Conservation (phyloP, 2,797 vertebrate species). For the Cheirogaleus major region DNA sequence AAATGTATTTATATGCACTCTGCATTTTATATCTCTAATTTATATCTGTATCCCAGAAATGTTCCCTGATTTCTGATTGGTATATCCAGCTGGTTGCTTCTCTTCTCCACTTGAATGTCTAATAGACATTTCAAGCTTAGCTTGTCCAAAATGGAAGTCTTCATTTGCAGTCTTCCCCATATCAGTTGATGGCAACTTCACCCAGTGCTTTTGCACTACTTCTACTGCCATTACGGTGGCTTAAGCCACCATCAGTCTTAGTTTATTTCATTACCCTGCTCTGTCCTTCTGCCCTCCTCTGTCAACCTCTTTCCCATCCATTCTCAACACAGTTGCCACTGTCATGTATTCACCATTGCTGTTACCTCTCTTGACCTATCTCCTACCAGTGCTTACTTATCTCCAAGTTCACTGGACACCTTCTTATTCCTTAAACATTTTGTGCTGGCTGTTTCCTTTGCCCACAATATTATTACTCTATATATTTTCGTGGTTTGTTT, state of each 20-base stretch:
- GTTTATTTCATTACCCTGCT: not conserved
- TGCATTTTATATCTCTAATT: constrained; percentile 23
- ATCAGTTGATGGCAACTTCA: not conserved
- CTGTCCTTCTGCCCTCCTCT: not conserved
- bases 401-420: not conserved
- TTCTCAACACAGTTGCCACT: not conserved
- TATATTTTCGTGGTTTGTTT: not conserved
- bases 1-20: not conserved
- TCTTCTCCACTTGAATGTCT: not conserved
- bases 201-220: not conserved
- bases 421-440: constrained; percentile 13
- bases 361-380: not conserved
- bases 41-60: not conserved
- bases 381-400: not conserved
- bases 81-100: not conserved
- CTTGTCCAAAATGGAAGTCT: not conserved
- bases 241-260: not conserved
- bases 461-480: not conserved
- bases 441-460: not conserved
- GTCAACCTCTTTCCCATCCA: not conserved
- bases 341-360: not conserved
- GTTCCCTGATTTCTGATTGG: not conserved
- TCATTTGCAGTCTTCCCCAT: not conserved
- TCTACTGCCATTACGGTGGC: not conserved
- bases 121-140: not conserved